A percentile compares a stretch with the other conserved stretches of the same genome.
Conservation (phyloP, 1,140 invertebrate genomes). For the Cotesia vestalis region DNA sequence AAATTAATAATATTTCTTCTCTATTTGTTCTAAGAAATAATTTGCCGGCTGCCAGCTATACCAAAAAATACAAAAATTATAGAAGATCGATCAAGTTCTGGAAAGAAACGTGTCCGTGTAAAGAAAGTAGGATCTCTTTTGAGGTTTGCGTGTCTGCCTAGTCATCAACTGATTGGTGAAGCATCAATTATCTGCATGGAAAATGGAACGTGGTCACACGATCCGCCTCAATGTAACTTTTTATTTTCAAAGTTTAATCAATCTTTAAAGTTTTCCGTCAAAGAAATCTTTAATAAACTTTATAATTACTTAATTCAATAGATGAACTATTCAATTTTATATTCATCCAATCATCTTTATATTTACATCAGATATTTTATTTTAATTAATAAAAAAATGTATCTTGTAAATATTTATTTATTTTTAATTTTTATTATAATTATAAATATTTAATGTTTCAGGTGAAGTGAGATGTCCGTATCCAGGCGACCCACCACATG, state of each 20-base stretch:
- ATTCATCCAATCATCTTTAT: neutral
- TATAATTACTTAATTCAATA: constrained; percentile 1
- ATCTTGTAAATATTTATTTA: neutral
- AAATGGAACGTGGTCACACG: constrained; percentile 86
- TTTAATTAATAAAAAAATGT: no score
- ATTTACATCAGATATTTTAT: neutral
- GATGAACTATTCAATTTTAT: neutral
- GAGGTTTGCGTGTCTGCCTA: constrained; percentile 77
- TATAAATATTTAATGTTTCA: constrained; percentile 49
- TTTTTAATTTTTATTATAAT: neutral
- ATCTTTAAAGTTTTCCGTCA: neutral
- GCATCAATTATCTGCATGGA: constrained; percentile 84
- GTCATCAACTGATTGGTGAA: constrained; percentile 79
- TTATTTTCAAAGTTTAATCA: neutral
- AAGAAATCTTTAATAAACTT: no score
- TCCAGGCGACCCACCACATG: constrained; percentile 77
- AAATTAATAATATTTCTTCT: neutral
- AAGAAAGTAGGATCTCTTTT: constrained; percentile 81
- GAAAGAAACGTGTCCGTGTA: constrained; percentile 50
- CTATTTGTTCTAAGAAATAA: constrained; percentile 71
- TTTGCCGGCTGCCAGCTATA: constrained; percentile 76
- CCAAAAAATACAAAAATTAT: constrained; percentile 78
- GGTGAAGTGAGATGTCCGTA: constrained; percentile 80
- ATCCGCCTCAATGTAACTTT: constrained; percentile 79
- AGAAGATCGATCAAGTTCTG: constrained; percentile 64